These are phyloP conservation scores for Calameuta pallipes DNA, from an alignment of 2,888 invertebrate species.

Conservation along the genomic window DNA sequence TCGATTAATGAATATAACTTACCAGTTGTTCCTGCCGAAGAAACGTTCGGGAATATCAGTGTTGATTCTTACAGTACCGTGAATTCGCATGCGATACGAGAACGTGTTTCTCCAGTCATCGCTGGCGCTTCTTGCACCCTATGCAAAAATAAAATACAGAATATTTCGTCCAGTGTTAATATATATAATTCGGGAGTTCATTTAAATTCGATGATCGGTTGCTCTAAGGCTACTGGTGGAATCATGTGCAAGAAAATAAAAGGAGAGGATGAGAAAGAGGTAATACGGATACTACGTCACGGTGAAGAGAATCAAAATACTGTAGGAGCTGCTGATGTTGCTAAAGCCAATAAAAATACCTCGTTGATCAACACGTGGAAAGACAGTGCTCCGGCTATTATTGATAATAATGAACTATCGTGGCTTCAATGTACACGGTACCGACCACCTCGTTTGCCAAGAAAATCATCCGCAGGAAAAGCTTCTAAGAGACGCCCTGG, in stretches of 20 bases:
- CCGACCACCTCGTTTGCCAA: slow-evolving; percentile 77
- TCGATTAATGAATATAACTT: not conserved
- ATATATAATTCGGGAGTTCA: not conserved
- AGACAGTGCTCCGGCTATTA: not conserved
- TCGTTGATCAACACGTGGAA: not conserved
- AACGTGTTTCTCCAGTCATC: not conserved
- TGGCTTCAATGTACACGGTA: slow-evolving; percentile 82
- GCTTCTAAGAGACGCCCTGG: slow-evolving; percentile 50
- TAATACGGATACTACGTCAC: not conserved
- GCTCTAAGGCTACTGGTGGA: not conserved
- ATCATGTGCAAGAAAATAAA: too few relatives aligned
- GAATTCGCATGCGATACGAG: not conserved
- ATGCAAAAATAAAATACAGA: not conserved
- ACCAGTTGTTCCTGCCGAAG: not conserved
- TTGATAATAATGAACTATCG: slow-evolving; percentile 41
- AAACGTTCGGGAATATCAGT: not conserved
- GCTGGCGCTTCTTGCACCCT: not conserved
- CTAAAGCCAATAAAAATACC: not conserved
- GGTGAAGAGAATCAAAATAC: not conserved
- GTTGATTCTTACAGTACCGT: not conserved
- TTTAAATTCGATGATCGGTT: not conserved
- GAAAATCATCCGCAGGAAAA: slow-evolving; percentile 67
- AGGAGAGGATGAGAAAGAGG: not conserved
- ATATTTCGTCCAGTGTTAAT: not conserved
- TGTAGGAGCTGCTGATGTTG: not conserved